Evolutionary conservation across 2,797 vertebrate genomes (phyloP).

Genomic region (Tokudaia tokunoshimensis): DNA sequence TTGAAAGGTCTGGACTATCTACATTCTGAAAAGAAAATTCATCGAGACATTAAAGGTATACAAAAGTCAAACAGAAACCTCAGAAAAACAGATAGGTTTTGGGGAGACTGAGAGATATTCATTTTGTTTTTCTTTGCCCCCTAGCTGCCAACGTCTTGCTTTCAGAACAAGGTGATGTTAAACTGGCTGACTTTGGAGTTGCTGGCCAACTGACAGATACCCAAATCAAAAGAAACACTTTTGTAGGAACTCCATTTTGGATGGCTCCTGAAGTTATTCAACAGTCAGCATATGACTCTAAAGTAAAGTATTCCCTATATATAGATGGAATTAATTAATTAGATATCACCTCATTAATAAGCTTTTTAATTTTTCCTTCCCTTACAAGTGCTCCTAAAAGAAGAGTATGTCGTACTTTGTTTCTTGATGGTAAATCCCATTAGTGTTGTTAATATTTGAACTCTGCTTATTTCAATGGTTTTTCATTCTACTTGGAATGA

Average conservation of each 20-base stretch:
- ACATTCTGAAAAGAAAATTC: slow-evolving; percentile 93
- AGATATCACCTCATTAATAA: neutral
- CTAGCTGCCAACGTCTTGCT: slow-evolving; percentile 92
- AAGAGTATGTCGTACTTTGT: slow-evolving; percentile 23
- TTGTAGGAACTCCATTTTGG: slow-evolving; percentile 92
- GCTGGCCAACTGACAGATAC: slow-evolving; percentile 92
- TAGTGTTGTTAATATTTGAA: slow-evolving; percentile 6
- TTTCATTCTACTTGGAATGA: slow-evolving; percentile 40
- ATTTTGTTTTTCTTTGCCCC: slow-evolving; percentile 53
- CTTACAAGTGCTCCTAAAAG: slow-evolving; percentile 45
- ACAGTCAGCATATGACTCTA: slow-evolving; percentile 92
- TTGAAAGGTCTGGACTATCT: slow-evolving; percentile 92
- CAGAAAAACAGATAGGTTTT: slow-evolving; percentile 56
- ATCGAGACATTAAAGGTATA: slow-evolving; percentile 93
- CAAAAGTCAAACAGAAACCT: slow-evolving; percentile 14
- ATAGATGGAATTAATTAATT: neutral
- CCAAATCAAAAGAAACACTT: slow-evolving; percentile 92
- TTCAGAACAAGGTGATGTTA: slow-evolving; percentile 92
- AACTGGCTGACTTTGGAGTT: slow-evolving; percentile 92
- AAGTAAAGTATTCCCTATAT: slow-evolving; percentile 85
- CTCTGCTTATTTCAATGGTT: neutral
- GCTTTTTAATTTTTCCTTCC: slow-evolving; percentile 26
- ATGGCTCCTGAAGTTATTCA: slow-evolving; percentile 93
- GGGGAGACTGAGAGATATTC: slow-evolving; percentile 1
- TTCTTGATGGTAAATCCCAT: slow-evolving; percentile 35